Conservation (phyloP, 2,797 vertebrate genomes). For the Etheostoma perlongum region DNA sequence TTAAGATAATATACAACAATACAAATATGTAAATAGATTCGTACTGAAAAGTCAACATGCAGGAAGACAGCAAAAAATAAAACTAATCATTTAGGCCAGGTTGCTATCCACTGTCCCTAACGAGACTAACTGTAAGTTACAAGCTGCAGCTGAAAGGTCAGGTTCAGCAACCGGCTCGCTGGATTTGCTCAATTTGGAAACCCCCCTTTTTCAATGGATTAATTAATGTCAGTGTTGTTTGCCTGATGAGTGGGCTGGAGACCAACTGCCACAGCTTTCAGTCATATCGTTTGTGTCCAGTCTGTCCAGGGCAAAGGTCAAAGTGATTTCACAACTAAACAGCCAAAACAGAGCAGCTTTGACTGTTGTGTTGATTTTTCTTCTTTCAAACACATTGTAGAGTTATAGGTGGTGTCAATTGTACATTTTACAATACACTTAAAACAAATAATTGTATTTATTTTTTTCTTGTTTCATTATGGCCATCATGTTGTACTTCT, state of each 20-base stretch:
- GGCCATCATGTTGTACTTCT: neutral
- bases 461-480: neutral
- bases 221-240: constrained; percentile 41
- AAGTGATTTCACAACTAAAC: constrained; percentile 4
- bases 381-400: no score
- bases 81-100: neutral
- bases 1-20: neutral
- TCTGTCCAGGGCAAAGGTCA: constrained; percentile 36
- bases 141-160: constrained; percentile 15
- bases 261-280: constrained; percentile 15
- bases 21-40: neutral
- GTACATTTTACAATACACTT: neutral
- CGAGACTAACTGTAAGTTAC: constrained; percentile 21
- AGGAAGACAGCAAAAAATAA: neutral
- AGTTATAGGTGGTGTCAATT: neutral
- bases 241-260: constrained; percentile 31
- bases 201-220: constrained; percentile 41
- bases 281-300: constrained; percentile 5
- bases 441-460: neutral
- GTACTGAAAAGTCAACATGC: neutral
- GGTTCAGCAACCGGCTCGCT: constrained; percentile 22
- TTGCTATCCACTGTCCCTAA: constrained; percentile 14
- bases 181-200: constrained; percentile 41
- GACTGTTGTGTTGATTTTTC: neutral
- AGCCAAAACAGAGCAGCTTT: neutral